Conservation (phyloP, 2,113 vertebrate genomes). For the Hymenochirus boettgeri region DNA sequence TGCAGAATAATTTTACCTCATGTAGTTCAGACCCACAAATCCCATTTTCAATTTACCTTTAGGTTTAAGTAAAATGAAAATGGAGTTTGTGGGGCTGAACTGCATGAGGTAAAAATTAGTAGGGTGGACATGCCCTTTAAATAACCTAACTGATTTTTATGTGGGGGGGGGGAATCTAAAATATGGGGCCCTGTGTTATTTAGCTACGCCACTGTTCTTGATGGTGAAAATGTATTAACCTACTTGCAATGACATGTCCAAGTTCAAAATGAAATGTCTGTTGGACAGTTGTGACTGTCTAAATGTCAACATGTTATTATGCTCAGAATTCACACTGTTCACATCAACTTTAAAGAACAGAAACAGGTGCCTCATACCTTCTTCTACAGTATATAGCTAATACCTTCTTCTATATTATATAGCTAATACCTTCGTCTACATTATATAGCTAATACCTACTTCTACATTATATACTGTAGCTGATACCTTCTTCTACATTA, state of each 20-base stretch:
- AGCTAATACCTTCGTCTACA: neutral
- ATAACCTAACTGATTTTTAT: no score
- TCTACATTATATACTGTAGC: neutral
- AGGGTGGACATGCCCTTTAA: no score
- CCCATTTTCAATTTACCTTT: no score
- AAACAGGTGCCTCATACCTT: neutral
- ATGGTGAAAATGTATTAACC: no score
- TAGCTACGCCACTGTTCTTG: no score
- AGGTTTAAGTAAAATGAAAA: no score
- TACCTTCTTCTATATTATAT: neutral
- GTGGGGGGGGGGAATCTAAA: no score
- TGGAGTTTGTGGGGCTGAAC: no score
- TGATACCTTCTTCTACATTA: neutral
- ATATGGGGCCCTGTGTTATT: no score
- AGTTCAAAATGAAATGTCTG: constrained; percentile 8
- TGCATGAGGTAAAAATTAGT: no score
- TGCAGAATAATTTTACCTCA: no score
- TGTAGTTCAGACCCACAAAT: no score
- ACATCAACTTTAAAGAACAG: neutral
- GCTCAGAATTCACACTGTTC: constrained; percentile 1
- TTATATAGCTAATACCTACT: constrained; percentile 1
- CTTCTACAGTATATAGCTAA: neutral
- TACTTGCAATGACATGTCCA: neutral
- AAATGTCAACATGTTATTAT: neutral
- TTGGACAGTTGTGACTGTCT: neutral